Conservation (phyloP, 2,888 invertebrate genomes). For the Drosophila peninsularis region DNA sequence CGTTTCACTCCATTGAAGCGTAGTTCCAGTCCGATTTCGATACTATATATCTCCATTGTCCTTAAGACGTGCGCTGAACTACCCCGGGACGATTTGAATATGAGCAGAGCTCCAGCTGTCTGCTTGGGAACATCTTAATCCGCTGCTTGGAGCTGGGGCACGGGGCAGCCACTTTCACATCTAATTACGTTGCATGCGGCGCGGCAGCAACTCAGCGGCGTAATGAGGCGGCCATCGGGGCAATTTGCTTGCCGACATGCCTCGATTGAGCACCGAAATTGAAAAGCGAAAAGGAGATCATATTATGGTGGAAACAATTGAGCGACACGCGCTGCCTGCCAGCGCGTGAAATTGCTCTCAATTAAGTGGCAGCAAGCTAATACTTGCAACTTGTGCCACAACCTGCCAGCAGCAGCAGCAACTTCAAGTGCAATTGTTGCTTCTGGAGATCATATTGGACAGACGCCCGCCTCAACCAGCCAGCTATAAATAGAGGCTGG, state of each 20-base stretch:
- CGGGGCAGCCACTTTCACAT: slow-evolving; percentile 39
- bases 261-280: slow-evolving; percentile 76
- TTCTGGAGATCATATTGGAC: slow-evolving; percentile 10
- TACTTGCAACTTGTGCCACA: slow-evolving; percentile 44
- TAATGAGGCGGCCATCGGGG: slow-evolving; percentile 78
- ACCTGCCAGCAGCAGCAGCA: slow-evolving; percentile 18
- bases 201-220: slow-evolving; percentile 78
- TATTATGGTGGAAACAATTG: slow-evolving; percentile 81
- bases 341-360: slow-evolving; percentile 77
- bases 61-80: slow-evolving; percentile 24
- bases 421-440: slow-evolving; percentile 38
- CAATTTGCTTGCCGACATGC: slow-evolving; percentile 78
- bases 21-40: slow-evolving; percentile 33
- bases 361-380: slow-evolving; percentile 49
- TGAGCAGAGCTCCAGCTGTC: slow-evolving; percentile 35
- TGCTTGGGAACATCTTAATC: slow-evolving; percentile 37
- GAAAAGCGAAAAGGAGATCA: slow-evolving; percentile 49
- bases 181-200: slow-evolving; percentile 64
- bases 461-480: slow-evolving; percentile 15
- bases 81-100: slow-evolving; percentile 42
- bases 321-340: slow-evolving; percentile 68
- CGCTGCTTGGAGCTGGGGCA: slow-evolving; percentile 18
- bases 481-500: slow-evolving; percentile 67
- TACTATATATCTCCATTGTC: slow-evolving; percentile 41
- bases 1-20: slow-evolving; percentile 29